phyloP scores from a whole-genome alignment of 2,888 invertebrate species.

The Pyrrhosoma nymphula region DNA sequence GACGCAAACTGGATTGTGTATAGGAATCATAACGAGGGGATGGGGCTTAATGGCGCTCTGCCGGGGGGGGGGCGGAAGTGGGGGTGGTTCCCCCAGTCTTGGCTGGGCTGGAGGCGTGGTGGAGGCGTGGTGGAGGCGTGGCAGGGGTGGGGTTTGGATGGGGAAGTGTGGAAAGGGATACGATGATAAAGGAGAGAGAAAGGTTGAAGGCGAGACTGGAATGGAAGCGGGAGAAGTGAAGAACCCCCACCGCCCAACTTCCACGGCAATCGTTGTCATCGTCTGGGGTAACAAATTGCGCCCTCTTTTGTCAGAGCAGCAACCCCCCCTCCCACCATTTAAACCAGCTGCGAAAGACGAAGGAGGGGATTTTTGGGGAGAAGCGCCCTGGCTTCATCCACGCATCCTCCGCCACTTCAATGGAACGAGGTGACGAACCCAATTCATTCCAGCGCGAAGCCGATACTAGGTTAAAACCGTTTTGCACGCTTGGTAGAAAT shows the following conservation, averaged over 20 bases:
- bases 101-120: too few relatives aligned
- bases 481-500: too few relatives aligned
- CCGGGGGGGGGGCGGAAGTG: too few relatives aligned
- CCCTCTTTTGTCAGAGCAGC: constrained; percentile 28
- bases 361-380: background rate
- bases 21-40: constrained; percentile 6
- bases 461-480: too few relatives aligned
- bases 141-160: background rate
- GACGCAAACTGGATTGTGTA: constrained; percentile 5
- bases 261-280: constrained; percentile 31
- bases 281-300: constrained; percentile 38
- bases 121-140: background rate
- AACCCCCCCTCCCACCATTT: background rate
- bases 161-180: background rate
- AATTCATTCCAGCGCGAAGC: background rate
- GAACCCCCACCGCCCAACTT: background rate
- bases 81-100: background rate
- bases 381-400: too few relatives aligned
- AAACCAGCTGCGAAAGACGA: constrained; percentile 12
- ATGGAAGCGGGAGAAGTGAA: too few relatives aligned
- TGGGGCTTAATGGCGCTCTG: background rate
- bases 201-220: background rate
- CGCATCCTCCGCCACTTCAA: background rate
- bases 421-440: background rate
- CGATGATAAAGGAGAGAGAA: background rate